phyloP scores from a whole-genome alignment of 2,888 invertebrate genomes.

The Thelaira solivaga region DNA sequence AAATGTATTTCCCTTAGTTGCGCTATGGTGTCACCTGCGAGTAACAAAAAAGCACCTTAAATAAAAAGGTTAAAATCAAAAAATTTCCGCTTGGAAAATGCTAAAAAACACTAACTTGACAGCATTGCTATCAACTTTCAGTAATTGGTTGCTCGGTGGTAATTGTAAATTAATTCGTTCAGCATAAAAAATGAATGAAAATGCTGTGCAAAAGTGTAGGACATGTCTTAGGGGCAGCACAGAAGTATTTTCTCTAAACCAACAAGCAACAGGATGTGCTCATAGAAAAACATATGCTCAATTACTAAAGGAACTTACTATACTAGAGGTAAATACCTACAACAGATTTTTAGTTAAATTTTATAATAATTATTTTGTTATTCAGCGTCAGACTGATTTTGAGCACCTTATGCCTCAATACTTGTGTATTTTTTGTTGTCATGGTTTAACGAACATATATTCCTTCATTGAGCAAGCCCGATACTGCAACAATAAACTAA shows the following conservation, averaged over 20 bases:
- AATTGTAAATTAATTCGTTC: no score
- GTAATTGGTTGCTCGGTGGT: no score
- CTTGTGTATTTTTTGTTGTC: constrained; percentile 58
- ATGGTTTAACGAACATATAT: constrained; percentile 64
- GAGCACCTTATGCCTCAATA: constrained; percentile 41
- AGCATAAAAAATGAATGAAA: constrained; percentile 19
- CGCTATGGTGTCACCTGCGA: no score
- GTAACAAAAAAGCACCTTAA: no score
- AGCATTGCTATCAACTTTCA: no score
- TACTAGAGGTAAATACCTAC: constrained; percentile 17
- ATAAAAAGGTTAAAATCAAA: no score
- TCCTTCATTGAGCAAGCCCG: constrained; percentile 67
- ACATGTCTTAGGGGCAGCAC: constrained; percentile 43
- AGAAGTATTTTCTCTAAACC: constrained; percentile 12
- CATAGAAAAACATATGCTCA: constrained; percentile 22
- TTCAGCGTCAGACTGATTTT: constrained; percentile 8
- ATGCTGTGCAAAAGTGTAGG: constrained; percentile 25
- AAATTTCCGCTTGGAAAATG: no score
- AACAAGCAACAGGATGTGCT: neutral
- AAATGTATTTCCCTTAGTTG: no score
- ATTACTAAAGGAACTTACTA: constrained; percentile 30
- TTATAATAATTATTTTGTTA: neutral
- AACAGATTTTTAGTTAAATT: neutral
- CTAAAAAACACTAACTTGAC: no score
- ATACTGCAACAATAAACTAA: constrained; percentile 65